phyloP scores from a whole-genome alignment of 2,888 invertebrate genomes.

The Augiades crinisus region DNA sequence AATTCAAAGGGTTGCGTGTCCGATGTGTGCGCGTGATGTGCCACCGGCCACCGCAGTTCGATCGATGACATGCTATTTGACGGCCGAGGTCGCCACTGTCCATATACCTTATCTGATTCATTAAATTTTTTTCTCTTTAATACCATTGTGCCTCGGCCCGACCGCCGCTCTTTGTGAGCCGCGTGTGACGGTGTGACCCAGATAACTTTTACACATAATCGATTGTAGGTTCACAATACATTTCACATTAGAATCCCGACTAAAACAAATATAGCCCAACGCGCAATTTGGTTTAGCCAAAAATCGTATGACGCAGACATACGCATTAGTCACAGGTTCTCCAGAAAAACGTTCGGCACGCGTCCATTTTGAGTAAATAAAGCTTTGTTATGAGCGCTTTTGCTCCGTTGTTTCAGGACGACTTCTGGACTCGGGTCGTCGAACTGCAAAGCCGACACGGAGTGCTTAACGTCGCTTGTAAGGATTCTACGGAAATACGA shows the following conservation, averaged over 20 bases:
- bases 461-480: slow-evolving; percentile 77
- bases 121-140: slow-evolving; percentile 58
- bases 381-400: slow-evolving; percentile 55
- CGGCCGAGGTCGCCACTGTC: slow-evolving; percentile 78
- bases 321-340: slow-evolving; percentile 44
- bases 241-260: slow-evolving; percentile 39
- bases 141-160: slow-evolving; percentile 58
- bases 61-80: slow-evolving; percentile 74
- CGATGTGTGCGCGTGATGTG: slow-evolving; percentile 55
- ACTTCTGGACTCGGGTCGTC: slow-evolving; percentile 67
- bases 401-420: slow-evolving; percentile 53
- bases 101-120: slow-evolving; percentile 78
- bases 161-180: slow-evolving; percentile 62
- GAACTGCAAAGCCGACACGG: slow-evolving; percentile 76
- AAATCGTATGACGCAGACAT: slow-evolving; percentile 41
- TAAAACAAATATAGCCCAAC: slow-evolving; percentile 44
- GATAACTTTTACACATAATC: slow-evolving; percentile 64
- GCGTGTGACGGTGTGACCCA: slow-evolving; percentile 58
- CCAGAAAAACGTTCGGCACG: slow-evolving; percentile 35
- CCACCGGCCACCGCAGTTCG: slow-evolving; percentile 49
- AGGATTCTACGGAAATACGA: slow-evolving; percentile 81
- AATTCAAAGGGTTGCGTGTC: slow-evolving; percentile 49
- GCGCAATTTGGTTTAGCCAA: slow-evolving; percentile 32
- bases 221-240: slow-evolving; percentile 53
- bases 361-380: slow-evolving; percentile 41